phyloP scores from a whole-genome alignment of 2,113 vertebrate species.

The Gnathonemus longibarbis region DNA sequence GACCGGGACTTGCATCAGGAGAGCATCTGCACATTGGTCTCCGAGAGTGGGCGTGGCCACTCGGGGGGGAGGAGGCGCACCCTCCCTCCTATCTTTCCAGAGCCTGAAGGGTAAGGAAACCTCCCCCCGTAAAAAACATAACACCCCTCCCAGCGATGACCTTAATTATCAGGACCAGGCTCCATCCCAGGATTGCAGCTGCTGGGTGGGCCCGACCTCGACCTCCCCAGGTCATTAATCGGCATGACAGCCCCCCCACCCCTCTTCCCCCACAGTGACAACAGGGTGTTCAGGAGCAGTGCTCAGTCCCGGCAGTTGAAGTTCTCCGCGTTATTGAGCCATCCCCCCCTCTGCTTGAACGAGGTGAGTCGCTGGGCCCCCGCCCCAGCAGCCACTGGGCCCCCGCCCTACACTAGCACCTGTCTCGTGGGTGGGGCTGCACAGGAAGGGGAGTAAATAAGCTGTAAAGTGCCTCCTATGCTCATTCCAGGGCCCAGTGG shows the following conservation, averaged over 20 bases:
- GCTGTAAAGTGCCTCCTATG: neutral
- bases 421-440: neutral
- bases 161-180: neutral
- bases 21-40: constrained; percentile 54
- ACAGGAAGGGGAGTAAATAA: neutral
- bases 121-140: neutral
- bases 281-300: constrained; percentile 64
- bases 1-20: constrained; percentile 72
- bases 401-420: neutral
- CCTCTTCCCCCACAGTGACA: constrained; percentile 49
- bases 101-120: constrained; percentile 61
- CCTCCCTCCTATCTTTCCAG: constrained; percentile 65
- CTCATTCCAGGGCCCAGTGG: neutral
- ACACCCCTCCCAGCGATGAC: neutral
- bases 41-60: constrained; percentile 45
- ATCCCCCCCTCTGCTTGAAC: constrained; percentile 67
- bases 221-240: neutral
- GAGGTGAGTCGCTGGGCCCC: constrained; percentile 42
- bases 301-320: constrained; percentile 60
- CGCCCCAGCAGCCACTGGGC: neutral
- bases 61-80: constrained; percentile 48
- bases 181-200: neutral
- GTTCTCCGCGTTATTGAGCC: constrained; percentile 60
- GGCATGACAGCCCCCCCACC: neutral
- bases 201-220: neutral